Percentiles rank a stretch among this genome's conserved stretches.
Evolutionary conservation across 2,888 invertebrate species (phyloP).

Genomic region (Limenitis camilla): DNA sequence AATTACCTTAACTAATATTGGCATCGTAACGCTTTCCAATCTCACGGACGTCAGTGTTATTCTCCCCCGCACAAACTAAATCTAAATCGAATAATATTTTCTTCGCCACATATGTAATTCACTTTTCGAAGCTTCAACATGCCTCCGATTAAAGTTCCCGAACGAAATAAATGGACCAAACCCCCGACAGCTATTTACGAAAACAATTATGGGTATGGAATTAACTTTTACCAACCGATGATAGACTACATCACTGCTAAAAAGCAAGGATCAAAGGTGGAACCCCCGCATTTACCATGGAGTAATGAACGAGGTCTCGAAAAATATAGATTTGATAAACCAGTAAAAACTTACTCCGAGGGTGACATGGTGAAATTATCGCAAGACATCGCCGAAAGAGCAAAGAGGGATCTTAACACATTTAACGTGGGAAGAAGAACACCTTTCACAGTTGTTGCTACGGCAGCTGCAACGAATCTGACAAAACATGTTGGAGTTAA

Average conservation of each 20-base stretch:
- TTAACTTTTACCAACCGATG: conserved; percentile 91
- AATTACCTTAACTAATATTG: conserved; percentile 48
- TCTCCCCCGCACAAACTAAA: conserved; percentile 41
- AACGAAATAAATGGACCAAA: conserved; percentile 65
- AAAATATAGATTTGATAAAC: conserved; percentile 78
- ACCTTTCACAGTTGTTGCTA: conserved; percentile 76
- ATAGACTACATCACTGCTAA: conserved; percentile 86
- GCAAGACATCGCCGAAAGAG: conserved; percentile 79
- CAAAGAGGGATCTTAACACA: conserved; percentile 78
- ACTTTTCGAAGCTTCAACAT: conserved; percentile 28
- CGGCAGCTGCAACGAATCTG: conserved; percentile 77
- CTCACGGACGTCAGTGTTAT: conserved; percentile 52
- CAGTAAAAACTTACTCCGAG: conserved; percentile 78
- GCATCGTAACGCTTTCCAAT: conserved; percentile 50
- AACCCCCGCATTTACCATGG: conserved; percentile 82
- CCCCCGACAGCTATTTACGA: conserved; percentile 82
- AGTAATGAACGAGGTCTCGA: conserved; percentile 80
- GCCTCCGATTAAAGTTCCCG: conserved; percentile 64
- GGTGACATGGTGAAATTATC: conserved; percentile 80
- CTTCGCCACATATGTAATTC: conserved; percentile 29
- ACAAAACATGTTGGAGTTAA: conserved; percentile 77
- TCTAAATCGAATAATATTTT: conserved; percentile 36
- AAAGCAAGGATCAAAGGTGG: conserved; percentile 58
- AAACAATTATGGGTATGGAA: conserved; percentile 88
- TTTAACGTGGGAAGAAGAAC: conserved; percentile 76